Percentiles rank a stretch among this genome's conserved stretches.
Evolutionary conservation across 2,888 invertebrate genomes (phyloP).

Genomic region (Acronicta leporina): DNA sequence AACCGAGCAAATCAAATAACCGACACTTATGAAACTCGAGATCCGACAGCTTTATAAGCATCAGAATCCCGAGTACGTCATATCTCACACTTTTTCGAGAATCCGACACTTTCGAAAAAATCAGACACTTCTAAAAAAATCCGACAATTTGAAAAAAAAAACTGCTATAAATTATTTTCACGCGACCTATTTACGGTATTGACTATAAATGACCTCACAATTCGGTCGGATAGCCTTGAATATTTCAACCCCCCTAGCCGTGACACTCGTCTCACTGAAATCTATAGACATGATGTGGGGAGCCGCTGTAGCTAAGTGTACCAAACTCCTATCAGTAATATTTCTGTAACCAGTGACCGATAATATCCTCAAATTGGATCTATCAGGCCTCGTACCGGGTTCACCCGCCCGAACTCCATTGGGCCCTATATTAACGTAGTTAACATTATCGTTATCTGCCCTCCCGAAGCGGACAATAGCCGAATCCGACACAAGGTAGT

Average conservation of each 20-base stretch:
- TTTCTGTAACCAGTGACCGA: slow-evolving; percentile 89
- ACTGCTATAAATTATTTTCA: neutral
- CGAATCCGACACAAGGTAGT: slow-evolving; percentile 72
- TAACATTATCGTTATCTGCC: slow-evolving; percentile 70
- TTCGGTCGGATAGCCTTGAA: slow-evolving; percentile 90
- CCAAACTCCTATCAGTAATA: slow-evolving; percentile 90
- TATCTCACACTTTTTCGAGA: neutral
- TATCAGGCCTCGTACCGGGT: slow-evolving; percentile 65
- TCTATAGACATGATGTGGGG: slow-evolving; percentile 90
- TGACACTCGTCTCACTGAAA: slow-evolving; percentile 91
- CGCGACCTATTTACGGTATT: slow-evolving; percentile 34
- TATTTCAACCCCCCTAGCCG: slow-evolving; percentile 88
- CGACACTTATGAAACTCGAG: slow-evolving; percentile 8
- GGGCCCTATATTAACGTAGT: slow-evolving; percentile 72
- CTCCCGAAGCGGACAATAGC: slow-evolving; percentile 75
- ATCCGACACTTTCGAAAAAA: neutral
- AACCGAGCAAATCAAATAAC: neutral
- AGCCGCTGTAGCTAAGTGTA: slow-evolving; percentile 90
- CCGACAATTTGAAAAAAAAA: neutral
- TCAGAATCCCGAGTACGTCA: neutral
- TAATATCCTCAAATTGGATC: slow-evolving; percentile 85
- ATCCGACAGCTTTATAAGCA: slow-evolving; percentile 4
- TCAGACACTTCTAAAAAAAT: neutral
- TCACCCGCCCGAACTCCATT: slow-evolving; percentile 46
- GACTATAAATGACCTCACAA: slow-evolving; percentile 80